These are phyloP conservation scores for Smutsia gigantea DNA, from an alignment of 2,797 vertebrate genomes.

Conservation along the genomic window DNA sequence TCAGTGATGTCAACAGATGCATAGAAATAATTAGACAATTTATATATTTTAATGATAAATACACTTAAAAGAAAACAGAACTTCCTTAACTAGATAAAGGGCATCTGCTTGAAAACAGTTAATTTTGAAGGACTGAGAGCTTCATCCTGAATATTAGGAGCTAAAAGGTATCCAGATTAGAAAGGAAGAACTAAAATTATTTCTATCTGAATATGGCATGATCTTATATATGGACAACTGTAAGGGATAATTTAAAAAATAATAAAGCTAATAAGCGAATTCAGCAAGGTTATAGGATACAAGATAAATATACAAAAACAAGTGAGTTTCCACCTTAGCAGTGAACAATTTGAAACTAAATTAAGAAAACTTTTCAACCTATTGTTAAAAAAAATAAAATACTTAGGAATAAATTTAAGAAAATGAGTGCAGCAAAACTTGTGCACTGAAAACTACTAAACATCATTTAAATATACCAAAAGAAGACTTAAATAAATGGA, in stretches of 20 bases:
- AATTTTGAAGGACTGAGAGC: not conserved
- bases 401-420: not conserved
- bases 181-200: not conserved
- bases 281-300: not conserved
- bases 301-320: not conserved
- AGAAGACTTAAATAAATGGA: not conserved
- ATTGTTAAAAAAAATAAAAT: not conserved
- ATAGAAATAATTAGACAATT: not conserved
- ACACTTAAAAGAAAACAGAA: not conserved
- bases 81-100: not conserved
- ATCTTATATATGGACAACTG: not conserved
- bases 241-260: not conserved
- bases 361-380: not conserved
- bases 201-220: not conserved
- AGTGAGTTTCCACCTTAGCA: not conserved
- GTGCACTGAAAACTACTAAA: not conserved
- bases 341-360: not conserved
- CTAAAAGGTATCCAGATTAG: not conserved
- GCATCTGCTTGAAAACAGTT: not conserved
- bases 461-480: not conserved
- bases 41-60: not conserved
- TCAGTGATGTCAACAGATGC: not conserved
- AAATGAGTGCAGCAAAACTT: not conserved
- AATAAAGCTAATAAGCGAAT: not conserved
- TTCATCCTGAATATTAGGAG: not conserved